Evolutionary conservation across 35 echinoderm and acorn worm genomes (phyloP).

Genomic region (Patiria miniata): DNA sequence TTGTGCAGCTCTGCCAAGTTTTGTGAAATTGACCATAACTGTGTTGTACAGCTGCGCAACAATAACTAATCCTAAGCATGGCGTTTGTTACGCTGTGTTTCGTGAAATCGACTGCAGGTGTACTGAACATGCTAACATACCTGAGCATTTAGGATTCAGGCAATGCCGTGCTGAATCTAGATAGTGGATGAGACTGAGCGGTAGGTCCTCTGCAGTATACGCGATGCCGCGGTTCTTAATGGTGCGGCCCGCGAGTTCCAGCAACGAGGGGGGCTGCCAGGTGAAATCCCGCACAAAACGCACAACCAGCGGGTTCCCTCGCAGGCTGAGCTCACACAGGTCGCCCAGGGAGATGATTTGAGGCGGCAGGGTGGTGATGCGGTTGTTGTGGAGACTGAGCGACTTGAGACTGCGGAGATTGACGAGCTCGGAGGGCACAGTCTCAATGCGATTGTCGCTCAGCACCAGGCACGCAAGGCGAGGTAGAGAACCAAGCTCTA

Average conservation of each 20-base stretch:
- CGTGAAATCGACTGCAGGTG: too few relatives aligned
- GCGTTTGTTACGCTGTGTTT: too few relatives aligned
- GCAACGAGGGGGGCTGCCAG: slow-evolving; percentile 79
- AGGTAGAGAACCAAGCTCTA: slow-evolving; percentile 55
- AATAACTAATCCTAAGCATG: too few relatives aligned
- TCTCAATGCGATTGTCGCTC: slow-evolving; percentile 70
- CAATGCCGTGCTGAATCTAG: slow-evolving; percentile 69
- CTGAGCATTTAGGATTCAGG: slow-evolving; percentile 86
- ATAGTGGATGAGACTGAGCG: slow-evolving; percentile 59
- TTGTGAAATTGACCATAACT: too few relatives aligned
- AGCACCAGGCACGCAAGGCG: slow-evolving; percentile 59
- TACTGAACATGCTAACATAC: too few relatives aligned
- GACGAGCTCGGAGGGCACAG: slow-evolving; percentile 65
- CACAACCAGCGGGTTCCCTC: slow-evolving; percentile 87
- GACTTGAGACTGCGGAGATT: slow-evolving; percentile 67
- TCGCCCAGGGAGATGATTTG: slow-evolving; percentile 82
- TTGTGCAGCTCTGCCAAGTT: too few relatives aligned
- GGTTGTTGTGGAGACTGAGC: slow-evolving; percentile 93
- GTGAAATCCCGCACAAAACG: slow-evolving; percentile 85
- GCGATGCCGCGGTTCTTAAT: slow-evolving; percentile 64
- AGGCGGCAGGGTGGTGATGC: slow-evolving; percentile 76
- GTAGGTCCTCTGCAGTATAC: slow-evolving; percentile 49
- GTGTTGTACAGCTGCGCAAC: too few relatives aligned
- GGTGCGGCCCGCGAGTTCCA: slow-evolving; percentile 67
- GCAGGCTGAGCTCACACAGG: slow-evolving; percentile 77